Conservation (phyloP, 2,888 invertebrate genomes). For the Eupithecia abbreviata region DNA sequence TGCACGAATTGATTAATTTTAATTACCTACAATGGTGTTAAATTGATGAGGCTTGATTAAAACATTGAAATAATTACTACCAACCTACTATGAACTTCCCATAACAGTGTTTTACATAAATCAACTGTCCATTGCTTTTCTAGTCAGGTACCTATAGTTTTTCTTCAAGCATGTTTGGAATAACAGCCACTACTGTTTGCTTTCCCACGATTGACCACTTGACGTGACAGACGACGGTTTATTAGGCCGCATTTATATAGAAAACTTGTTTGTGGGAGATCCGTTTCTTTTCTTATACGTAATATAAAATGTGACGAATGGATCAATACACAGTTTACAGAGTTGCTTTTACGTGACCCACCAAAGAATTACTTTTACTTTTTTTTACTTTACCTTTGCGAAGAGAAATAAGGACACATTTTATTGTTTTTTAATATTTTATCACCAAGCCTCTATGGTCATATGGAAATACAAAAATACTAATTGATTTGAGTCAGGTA, state of each 20-base stretch:
- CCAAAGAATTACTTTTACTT: too few relatives aligned
- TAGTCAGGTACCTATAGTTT: constrained; percentile 3
- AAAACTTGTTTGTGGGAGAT: background rate
- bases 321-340: too few relatives aligned
- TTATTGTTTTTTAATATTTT: too few relatives aligned
- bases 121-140: background rate
- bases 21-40: background rate
- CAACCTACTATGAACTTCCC: background rate
- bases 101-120: background rate
- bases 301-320: too few relatives aligned
- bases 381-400: too few relatives aligned
- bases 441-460: too few relatives aligned
- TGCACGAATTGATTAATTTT: too few relatives aligned
- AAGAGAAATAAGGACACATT: too few relatives aligned
- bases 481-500: background rate
- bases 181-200: constrained; percentile 49
- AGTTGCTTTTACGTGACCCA: too few relatives aligned
- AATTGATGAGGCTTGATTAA: background rate
- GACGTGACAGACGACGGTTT: constrained; percentile 21
- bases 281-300: background rate
- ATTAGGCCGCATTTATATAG: constrained; percentile 17
- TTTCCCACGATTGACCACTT: constrained; percentile 57
- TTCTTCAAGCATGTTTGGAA: constrained; percentile 22
- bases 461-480: too few relatives aligned
- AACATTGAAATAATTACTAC: background rate